Evolutionary conservation across 2,888 invertebrate species (phyloP), one percentile per base, ranked within the genome.

Genomic region (Cephus pulcher): DNA sequence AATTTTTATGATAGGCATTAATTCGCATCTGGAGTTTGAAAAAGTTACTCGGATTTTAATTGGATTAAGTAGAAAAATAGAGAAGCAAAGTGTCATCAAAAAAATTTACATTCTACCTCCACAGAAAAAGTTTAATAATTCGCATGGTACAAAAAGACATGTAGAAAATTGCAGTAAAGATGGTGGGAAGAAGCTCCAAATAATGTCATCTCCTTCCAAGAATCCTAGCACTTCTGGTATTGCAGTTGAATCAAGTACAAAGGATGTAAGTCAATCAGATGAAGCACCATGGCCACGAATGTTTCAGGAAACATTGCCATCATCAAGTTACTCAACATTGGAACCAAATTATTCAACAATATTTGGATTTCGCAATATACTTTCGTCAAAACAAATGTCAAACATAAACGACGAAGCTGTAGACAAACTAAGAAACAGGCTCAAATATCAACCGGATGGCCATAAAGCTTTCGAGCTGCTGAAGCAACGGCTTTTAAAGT

Each of bases 401-500:
- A 70, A 70, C 15, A 69, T 69, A 74, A 30, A 76, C 12, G 73
- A 76, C 12, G n/a, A 75, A 35, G 74, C 15, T n/a, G 23, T 4
- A 34, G 35, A 69, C 1, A n/a, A 40, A 75, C 23, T 12, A 15
- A 40, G 34, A 34, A 73, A 70, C 1, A 34, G 34, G 32, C 70
- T n/a, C 32, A 30, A 32, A 4, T 71, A 71, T 15, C 40, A 70
- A 4, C 35, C 69, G 11, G 74, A 76, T 30, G 79, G 79, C 23
- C 15, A 32, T 34, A 68, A 34, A 37, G 79, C 76, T n/a, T 76
- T 77, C 32, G 34, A 74, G 34, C 69, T 84, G 73, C 82, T 91
- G 9, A 87, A 83, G 80, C 84, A 75, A 40, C 86, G 91, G 30
- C 84, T 90, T 23, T 40, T 86, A 34, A 86, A 86, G 73, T 83